Evolutionary conservation across 1,140 invertebrate genomes (phyloP).

Genomic region (Cecropterus lyciades): DNA sequence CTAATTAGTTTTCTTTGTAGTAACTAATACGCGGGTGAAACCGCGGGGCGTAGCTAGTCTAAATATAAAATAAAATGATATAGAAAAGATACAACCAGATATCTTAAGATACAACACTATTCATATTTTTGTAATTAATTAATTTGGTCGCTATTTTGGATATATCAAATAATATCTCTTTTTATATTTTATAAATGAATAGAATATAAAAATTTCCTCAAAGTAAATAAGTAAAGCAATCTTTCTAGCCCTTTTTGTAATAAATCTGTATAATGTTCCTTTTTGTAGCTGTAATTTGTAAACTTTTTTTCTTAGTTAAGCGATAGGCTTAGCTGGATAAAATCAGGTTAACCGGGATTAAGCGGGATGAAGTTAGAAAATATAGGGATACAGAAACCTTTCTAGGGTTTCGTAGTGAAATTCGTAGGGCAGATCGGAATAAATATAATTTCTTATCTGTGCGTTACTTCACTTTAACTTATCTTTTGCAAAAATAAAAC

Average conservation of each 20-base stretch:
- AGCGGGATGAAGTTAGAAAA: constrained; percentile 7
- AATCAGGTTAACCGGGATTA: constrained; percentile 18
- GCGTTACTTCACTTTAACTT: no score
- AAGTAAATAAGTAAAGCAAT: background rate
- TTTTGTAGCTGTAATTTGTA: constrained; percentile 5
- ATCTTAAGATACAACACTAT: no score
- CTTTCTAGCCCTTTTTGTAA: background rate
- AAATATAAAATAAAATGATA: no score
- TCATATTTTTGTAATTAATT: no score
- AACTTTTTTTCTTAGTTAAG: constrained; percentile 9
- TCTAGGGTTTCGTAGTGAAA: background rate
- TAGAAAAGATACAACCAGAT: no score
- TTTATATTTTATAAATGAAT: no score
- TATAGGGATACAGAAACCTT: constrained; percentile 1
- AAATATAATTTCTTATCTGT: background rate
- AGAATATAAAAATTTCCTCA: background rate
- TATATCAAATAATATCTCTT: no score
- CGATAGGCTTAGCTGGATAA: constrained; percentile 1
- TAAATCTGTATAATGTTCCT: background rate
- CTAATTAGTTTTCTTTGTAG: no score
- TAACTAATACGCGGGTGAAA: no score
- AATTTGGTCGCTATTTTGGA: no score
- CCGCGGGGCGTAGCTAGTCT: no score
- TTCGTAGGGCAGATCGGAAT: background rate
- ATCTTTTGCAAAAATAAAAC: no score